Evolutionary conservation across 92 coral and sea anemone genomes (phyloP), one percentile per base, ranked within the genome.

Genomic region (Epizoanthus rinbou): DNA sequence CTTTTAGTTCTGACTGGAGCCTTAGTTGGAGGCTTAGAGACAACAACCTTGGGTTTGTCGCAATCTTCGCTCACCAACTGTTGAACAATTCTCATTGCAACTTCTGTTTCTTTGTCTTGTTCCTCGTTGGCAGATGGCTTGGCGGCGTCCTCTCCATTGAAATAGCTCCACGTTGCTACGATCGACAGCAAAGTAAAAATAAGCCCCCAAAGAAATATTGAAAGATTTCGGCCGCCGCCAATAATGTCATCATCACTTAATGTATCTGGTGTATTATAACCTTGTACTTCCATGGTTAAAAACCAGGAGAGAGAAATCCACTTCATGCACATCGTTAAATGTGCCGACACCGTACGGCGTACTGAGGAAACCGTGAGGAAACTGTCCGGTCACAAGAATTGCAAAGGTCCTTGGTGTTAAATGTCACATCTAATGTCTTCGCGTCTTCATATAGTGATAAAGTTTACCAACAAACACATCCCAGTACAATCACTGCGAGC

Each of bases 111-210:
- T 82, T 83, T 87, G 64, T 92, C 93, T 47, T 80, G 85, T 60
- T 70, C 81, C 82, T 58, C 76, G 43, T 35, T 75, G 62, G 80
- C 87, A 19, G 73, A 73, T 76, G 84, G 67, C 80, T 90, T 81
- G 82, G 64, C 64, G 53, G 92, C 89, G 23, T 87, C 90, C 57
- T 91, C 86, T 79, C 86, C 89, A 50, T 93, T 88, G 75, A 93
- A 86, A 82, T 93, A 91, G 79, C 86, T 91, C 94, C 94, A 93
- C 71, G 92, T 87, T 31, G 91, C 90, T 39, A 93, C 91, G 33
- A 93, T 76, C 57, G 92, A 85, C 45, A 93, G 84, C 19, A 93
- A 75, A 7, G 89, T 82, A 79, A 93, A 91, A 57, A 89, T 88
- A 28, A 88, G 64, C 33, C 90, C 92, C 97, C 97, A 93, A 8